These are phyloP conservation scores for Aspiorhynchus laticeps DNA, from an alignment of 2,113 vertebrate species.

Conservation along the genomic window DNA sequence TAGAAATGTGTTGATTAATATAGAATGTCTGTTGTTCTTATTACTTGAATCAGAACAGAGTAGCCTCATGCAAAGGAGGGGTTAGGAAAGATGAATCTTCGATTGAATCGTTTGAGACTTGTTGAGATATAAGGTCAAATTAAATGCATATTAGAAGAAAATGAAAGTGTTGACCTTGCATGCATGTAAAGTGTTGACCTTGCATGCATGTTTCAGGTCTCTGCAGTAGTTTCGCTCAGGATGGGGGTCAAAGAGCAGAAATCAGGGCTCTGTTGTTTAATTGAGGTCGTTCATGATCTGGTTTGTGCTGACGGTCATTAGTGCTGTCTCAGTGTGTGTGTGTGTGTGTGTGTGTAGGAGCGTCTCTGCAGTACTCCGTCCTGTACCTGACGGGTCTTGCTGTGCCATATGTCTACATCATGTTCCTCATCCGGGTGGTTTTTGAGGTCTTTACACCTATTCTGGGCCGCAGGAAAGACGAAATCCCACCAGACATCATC, in stretches of 20 bases:
- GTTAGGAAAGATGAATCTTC: too few relatives aligned
- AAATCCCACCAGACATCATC: constrained; percentile 90
- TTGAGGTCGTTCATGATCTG: not conserved
- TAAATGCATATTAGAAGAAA: too few relatives aligned
- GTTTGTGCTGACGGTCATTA: not conserved
- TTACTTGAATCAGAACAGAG: too few relatives aligned
- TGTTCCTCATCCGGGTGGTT: constrained; percentile 93
- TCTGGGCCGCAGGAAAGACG: constrained; percentile 92
- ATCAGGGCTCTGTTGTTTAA: not conserved
- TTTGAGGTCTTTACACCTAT: constrained; percentile 98
- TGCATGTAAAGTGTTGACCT: too few relatives aligned
- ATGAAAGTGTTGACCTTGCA: too few relatives aligned
- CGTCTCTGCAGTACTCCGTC: constrained; percentile 81
- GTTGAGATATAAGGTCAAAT: too few relatives aligned
- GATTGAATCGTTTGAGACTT: too few relatives aligned
- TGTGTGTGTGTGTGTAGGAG: constrained; percentile 74
- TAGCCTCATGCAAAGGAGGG: too few relatives aligned
- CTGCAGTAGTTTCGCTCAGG: not conserved
- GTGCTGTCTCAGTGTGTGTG: not conserved
- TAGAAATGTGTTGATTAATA: too few relatives aligned
- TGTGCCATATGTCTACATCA: constrained; percentile 86
- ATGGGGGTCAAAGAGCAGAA: not conserved
- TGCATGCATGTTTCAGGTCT: too few relatives aligned
- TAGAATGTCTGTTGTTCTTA: too few relatives aligned
- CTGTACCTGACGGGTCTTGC: constrained; percentile 89